Evolutionary conservation across 1,140 invertebrate species (phyloP).

Genomic region (Centruroides vittatus): DNA sequence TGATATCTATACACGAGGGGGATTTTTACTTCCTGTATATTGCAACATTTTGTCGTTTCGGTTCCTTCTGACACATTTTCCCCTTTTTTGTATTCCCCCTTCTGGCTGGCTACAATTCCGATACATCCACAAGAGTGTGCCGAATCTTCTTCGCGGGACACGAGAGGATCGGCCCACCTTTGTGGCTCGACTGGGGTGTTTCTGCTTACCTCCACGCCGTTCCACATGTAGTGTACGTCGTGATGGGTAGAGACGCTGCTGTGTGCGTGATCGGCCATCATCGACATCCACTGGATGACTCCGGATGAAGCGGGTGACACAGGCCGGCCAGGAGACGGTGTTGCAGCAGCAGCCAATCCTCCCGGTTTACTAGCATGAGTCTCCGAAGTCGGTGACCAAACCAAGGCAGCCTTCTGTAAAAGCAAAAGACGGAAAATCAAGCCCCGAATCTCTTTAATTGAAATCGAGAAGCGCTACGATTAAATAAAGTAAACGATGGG

Average conservation of each 20-base stretch:
- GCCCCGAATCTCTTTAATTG: not conserved
- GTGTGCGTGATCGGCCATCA: constrained; percentile 52
- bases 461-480: not conserved
- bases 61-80: too few relatives aligned
- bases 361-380: not conserved
- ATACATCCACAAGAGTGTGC: too few relatives aligned
- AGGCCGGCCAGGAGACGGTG: constrained; percentile 12
- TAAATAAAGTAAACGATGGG: not conserved
- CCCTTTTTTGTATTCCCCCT: too few relatives aligned
- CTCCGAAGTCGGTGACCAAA: constrained; percentile 27
- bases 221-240: not conserved
- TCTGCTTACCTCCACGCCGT: not conserved
- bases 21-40: too few relatives aligned
- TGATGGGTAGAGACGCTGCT: not conserved
- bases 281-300: constrained; percentile 66
- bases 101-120: too few relatives aligned
- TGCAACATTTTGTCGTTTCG: too few relatives aligned
- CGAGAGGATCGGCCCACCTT: too few relatives aligned
- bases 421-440: constrained; percentile 2
- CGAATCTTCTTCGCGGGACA: too few relatives aligned
- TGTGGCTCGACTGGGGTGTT: too few relatives aligned
- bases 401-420: constrained; percentile 30
- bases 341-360: not conserved
- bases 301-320: constrained; percentile 27
- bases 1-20: too few relatives aligned